phyloP scores from a whole-genome alignment of 2,113 vertebrate species.

The Acanthochromis polyacanthus region DNA sequence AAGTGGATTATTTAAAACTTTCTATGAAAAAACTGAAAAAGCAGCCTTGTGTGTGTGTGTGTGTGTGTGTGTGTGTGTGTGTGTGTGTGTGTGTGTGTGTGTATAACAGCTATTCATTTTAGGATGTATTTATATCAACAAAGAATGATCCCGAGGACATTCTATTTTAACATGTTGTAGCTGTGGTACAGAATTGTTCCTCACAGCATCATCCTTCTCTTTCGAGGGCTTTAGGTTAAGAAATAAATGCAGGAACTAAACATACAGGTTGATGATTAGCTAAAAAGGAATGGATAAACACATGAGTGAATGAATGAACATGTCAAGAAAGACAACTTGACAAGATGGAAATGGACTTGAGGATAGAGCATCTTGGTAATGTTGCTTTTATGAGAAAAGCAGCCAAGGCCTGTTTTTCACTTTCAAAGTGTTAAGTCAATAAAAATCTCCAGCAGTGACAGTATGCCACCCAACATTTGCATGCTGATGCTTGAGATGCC shows the following conservation, averaged over 20 bases:
- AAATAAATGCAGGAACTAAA: slow-evolving; percentile 10
- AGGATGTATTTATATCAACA: background rate
- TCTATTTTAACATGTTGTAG: background rate
- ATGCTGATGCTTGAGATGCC: slow-evolving; percentile 39
- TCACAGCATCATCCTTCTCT: background rate
- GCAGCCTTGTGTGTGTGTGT: background rate
- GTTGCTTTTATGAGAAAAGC: slow-evolving; percentile 8
- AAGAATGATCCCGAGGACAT: background rate
- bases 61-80: background rate
- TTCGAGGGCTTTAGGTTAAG: slow-evolving; percentile 6
- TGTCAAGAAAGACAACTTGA: background rate
- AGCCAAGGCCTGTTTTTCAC: slow-evolving; percentile 21
- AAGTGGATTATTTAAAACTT: background rate
- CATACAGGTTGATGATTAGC: background rate
- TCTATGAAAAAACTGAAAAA: background rate
- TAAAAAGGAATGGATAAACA: background rate
- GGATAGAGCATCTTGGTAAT: slow-evolving; percentile 7
- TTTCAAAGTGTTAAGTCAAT: slow-evolving; percentile 40
- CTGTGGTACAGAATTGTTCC: background rate
- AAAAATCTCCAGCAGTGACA: slow-evolving; percentile 33
- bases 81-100: background rate
- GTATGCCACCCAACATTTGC: slow-evolving; percentile 39
- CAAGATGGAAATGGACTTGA: background rate
- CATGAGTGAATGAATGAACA: background rate
- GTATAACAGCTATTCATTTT: background rate